These are phyloP conservation scores for Rotaria magnacalcarata DNA, from an alignment of 2,888 invertebrate species.

Conservation along the genomic window DNA sequence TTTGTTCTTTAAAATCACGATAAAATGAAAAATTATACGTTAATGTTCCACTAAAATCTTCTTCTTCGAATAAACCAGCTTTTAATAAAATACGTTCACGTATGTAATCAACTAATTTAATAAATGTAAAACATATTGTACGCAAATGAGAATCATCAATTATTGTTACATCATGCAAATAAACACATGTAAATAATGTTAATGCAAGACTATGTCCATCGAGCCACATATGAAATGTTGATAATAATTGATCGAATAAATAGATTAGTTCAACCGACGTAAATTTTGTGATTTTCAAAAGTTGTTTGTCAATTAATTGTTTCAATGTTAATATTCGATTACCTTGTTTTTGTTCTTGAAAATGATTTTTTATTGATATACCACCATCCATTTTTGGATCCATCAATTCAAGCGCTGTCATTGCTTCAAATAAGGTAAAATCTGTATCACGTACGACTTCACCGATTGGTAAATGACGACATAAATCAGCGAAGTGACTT, in stretches of 20 bases:
- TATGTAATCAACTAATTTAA: slow-evolving; percentile 82
- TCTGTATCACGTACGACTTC: slow-evolving; percentile 65
- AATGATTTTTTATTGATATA: slow-evolving; percentile 74
- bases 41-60: slow-evolving; percentile 58
- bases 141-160: slow-evolving; percentile 77
- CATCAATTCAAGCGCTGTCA: slow-evolving; percentile 99
- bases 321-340: slow-evolving; percentile 71
- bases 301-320: slow-evolving; percentile 59
- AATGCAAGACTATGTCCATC: slow-evolving; percentile 93
- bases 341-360: slow-evolving; percentile 15
- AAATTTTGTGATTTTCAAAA: slow-evolving; percentile 62
- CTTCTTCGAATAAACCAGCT: slow-evolving; percentile 52
- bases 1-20: slow-evolving; percentile 2
- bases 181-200: slow-evolving; percentile 91
- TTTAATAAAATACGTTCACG: slow-evolving; percentile 72
- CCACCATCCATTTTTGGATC: slow-evolving; percentile 99
- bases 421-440: slow-evolving; percentile 79
- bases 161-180: slow-evolving; percentile 80
- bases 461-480: slow-evolving; percentile 72
- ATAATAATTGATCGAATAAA: slow-evolving; percentile 84
- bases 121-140: slow-evolving; percentile 78
- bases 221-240: slow-evolving; percentile 88
- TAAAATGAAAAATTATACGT: slow-evolving; percentile 23
- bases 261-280: slow-evolving; percentile 77
- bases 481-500: slow-evolving; percentile 53